Evolutionary conservation across 1,140 invertebrate species (phyloP).

Genomic region (Tribolium madens): DNA sequence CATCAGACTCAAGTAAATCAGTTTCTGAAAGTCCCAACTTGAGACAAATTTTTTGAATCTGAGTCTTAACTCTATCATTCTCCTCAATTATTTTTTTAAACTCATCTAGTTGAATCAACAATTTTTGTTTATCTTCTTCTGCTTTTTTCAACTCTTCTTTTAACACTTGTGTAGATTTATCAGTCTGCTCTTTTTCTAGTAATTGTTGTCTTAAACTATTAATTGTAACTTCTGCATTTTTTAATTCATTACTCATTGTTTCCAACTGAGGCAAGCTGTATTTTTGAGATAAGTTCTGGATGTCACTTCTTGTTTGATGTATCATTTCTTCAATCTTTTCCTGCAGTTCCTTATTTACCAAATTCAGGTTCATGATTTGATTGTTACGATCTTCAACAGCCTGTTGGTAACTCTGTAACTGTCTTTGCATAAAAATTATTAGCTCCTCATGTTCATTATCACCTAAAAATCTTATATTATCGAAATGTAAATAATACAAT

Average conservation of each 20-base stretch:
- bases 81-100: slow-evolving; percentile 24
- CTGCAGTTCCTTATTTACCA: slow-evolving; percentile 54
- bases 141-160: slow-evolving; percentile 18
- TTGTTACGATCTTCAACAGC: slow-evolving; percentile 55
- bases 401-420: slow-evolving; percentile 53
- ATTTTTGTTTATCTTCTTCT: slow-evolving; percentile 8
- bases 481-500: slow-evolving; percentile 40
- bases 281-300: slow-evolving; percentile 57
- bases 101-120: neutral
- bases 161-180: slow-evolving; percentile 9
- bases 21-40: slow-evolving; percentile 4
- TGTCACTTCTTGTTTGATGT: slow-evolving; percentile 55
- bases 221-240: slow-evolving; percentile 52
- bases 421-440: slow-evolving; percentile 56
- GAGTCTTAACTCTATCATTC: slow-evolving; percentile 42
- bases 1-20: slow-evolving; percentile 42
- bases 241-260: slow-evolving; percentile 57
- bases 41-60: slow-evolving; percentile 25
- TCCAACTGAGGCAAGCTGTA: slow-evolving; percentile 57
- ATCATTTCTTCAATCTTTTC: slow-evolving; percentile 60
- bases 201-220: slow-evolving; percentile 50
- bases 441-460: slow-evolving; percentile 53
- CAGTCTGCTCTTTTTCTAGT: neutral
- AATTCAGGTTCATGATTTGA: slow-evolving; percentile 52
- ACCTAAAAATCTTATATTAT: slow-evolving; percentile 52